Conservation (phyloP, 2,888 invertebrate genomes). For the Portevinia maculata region DNA sequence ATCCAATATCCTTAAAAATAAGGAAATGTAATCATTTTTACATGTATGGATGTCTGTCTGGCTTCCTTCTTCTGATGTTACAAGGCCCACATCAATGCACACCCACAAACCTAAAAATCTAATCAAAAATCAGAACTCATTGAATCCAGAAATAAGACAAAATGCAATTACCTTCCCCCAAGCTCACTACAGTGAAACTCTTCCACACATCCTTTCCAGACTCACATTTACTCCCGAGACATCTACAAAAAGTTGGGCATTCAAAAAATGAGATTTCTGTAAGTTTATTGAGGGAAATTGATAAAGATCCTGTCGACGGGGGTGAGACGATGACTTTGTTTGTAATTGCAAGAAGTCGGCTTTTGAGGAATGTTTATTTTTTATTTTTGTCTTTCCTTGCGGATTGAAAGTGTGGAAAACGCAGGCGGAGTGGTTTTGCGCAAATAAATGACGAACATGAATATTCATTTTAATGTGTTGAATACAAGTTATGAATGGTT, state of each 20-base stretch:
- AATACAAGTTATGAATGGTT: background rate
- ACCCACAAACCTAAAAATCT: background rate
- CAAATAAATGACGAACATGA: slow-evolving; percentile 1
- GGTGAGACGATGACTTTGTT: too few relatives aligned
- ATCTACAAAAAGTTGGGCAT: too few relatives aligned
- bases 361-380: background rate
- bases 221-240: too few relatives aligned
- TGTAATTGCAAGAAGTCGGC: background rate
- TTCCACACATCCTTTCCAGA: too few relatives aligned
- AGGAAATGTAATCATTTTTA: background rate
- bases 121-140: background rate
- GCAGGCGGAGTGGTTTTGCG: too few relatives aligned
- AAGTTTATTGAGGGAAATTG: too few relatives aligned
- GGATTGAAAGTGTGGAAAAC: too few relatives aligned
- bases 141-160: background rate
- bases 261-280: too few relatives aligned
- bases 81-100: background rate
- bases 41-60: background rate
- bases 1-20: background rate
- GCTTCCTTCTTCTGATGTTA: background rate
- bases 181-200: too few relatives aligned
- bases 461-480: slow-evolving; percentile 3
- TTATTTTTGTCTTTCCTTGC: too few relatives aligned
- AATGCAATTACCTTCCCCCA: background rate
- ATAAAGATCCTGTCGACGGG: too few relatives aligned